phyloP scores from a whole-genome alignment of 1,140 invertebrate genomes.

The Psilanteris sp. region DNA sequence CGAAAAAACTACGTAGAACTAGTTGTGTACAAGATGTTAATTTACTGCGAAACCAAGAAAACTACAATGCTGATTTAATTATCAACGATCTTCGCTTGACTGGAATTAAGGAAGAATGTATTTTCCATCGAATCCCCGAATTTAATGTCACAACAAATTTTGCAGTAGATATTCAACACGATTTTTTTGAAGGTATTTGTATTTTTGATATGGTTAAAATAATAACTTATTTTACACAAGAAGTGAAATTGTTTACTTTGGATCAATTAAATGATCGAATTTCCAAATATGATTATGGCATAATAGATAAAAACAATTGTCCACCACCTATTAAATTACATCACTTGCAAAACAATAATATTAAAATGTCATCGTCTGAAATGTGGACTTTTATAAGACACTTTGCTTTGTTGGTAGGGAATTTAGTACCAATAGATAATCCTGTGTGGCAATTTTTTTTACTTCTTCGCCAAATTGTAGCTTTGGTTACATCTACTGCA shows the following conservation, averaged over 20 bases:
- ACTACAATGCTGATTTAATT: background rate
- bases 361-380: too few species aligned
- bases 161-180: background rate
- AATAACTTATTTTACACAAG: background rate
- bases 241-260: too few species aligned
- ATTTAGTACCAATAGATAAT: too few species aligned
- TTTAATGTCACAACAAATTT: background rate
- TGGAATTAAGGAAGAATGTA: background rate
- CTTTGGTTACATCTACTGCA: too few species aligned
- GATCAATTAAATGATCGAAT: too few species aligned
- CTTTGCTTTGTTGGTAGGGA: too few species aligned
- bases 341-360: too few species aligned
- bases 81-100: background rate
- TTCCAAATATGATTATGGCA: background rate
- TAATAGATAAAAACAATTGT: too few species aligned
- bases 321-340: too few species aligned
- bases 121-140: background rate
- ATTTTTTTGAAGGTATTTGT: background rate
- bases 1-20: background rate
- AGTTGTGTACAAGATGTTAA: background rate
- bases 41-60: background rate
- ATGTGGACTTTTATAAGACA: too few species aligned
- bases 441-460: too few species aligned
- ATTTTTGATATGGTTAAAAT: background rate
- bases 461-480: too few species aligned